Evolutionary conservation across 2,888 invertebrate genomes (phyloP).

Genomic region (Drosophila buzzatii): DNA sequence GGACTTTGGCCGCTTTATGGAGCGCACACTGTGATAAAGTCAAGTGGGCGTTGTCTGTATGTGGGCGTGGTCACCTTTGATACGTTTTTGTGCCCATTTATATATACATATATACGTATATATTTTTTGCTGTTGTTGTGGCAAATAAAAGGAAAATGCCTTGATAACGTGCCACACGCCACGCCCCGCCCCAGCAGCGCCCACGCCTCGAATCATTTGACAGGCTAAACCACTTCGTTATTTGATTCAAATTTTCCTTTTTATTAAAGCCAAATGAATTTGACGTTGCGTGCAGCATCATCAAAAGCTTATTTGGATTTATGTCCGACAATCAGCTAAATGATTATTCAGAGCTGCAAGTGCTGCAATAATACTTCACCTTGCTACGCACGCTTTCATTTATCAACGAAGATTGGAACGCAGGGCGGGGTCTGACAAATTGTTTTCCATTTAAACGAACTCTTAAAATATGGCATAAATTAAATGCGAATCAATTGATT

Average conservation of each 20-base stretch:
- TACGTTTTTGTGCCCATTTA: slow-evolving; percentile 52
- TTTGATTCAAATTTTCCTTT: slow-evolving; percentile 65
- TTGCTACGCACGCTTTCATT: slow-evolving; percentile 37
- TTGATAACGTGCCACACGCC: slow-evolving; percentile 6
- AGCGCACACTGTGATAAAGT: slow-evolving; percentile 61
- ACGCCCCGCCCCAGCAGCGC: background rate
- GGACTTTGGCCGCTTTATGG: slow-evolving; percentile 48
- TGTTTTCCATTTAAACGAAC: slow-evolving; percentile 36
- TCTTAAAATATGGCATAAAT: slow-evolving; percentile 40
- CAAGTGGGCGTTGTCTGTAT: slow-evolving; percentile 65
- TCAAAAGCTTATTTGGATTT: slow-evolving; percentile 51
- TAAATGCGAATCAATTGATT: slow-evolving; percentile 22
- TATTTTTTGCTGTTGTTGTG: slow-evolving; percentile 17
- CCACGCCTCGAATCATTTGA: slow-evolving; percentile 17
- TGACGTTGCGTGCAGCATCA: slow-evolving; percentile 28
- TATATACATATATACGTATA: background rate
- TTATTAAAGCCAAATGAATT: slow-evolving; percentile 54
- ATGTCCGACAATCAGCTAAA: slow-evolving; percentile 51
- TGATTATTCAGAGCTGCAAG: slow-evolving; percentile 43
- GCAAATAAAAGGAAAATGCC: slow-evolving; percentile 21
- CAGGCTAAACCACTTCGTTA: slow-evolving; percentile 43
- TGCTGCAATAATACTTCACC: slow-evolving; percentile 37
- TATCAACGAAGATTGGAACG: slow-evolving; percentile 25
- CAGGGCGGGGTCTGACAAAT: slow-evolving; percentile 21
- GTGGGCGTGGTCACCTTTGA: slow-evolving; percentile 56